phyloP scores from a whole-genome alignment of 2,797 vertebrate species.

The Darevskia nairensis region DNA sequence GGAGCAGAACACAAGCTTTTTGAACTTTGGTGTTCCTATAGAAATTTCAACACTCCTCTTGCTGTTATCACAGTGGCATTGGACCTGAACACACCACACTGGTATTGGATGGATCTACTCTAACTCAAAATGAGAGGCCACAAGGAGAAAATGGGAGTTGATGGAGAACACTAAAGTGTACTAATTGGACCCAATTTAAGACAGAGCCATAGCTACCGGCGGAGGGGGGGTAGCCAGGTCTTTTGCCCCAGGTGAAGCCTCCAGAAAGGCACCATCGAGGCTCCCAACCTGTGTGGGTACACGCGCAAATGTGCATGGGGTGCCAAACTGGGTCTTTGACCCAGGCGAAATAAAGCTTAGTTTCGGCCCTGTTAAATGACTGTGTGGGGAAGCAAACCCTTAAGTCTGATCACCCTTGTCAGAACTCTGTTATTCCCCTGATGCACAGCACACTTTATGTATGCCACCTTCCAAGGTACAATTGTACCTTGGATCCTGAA shows the following conservation, averaged over 20 bases:
- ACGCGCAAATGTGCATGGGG: too few relatives aligned
- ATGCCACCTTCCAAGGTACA: background rate
- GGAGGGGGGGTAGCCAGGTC: too few relatives aligned
- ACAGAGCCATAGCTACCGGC: too few relatives aligned
- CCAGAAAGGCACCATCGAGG: too few relatives aligned
- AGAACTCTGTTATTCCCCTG: background rate
- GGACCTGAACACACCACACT: too few relatives aligned
- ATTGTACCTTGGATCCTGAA: too few relatives aligned
- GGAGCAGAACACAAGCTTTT: background rate
- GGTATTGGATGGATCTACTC: background rate
- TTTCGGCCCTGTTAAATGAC: background rate
- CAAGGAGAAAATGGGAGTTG: background rate
- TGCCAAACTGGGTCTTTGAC: too few relatives aligned
- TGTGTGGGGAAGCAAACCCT: background rate
- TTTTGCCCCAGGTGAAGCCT: too few relatives aligned
- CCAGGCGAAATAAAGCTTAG: too few relatives aligned
- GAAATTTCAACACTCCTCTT: too few relatives aligned
- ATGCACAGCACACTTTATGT: background rate
- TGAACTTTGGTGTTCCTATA: background rate
- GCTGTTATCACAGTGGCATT: background rate
- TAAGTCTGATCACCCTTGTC: background rate
- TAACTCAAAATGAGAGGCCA: background rate
- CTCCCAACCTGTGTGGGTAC: too few relatives aligned
- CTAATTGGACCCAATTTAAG: background rate
- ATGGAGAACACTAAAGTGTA: background rate